Evolutionary conservation across 2,113 vertebrate species (phyloP).

Genomic region (Oreochromis spilurus): DNA sequence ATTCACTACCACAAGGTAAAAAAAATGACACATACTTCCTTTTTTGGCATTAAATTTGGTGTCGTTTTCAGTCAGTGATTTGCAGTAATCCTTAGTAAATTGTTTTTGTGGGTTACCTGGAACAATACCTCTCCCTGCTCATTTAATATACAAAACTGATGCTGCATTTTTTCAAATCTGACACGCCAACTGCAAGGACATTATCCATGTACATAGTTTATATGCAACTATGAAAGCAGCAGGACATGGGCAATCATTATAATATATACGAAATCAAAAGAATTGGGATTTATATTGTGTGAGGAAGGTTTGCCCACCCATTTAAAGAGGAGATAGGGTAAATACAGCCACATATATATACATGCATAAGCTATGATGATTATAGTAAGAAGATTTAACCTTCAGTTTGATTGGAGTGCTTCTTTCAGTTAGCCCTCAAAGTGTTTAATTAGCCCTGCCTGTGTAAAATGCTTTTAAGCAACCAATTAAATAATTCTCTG

Average conservation of each 20-base stretch:
- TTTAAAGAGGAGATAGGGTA: neutral
- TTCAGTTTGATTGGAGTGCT: neutral
- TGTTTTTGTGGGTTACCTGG: neutral
- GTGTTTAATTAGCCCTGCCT: neutral
- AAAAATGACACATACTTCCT: neutral
- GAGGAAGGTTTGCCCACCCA: neutral
- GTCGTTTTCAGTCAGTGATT: neutral
- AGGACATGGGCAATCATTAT: neutral
- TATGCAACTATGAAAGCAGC: neutral
- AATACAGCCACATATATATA: neutral
- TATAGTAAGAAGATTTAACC: neutral
- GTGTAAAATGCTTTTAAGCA: neutral
- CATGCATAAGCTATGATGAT: neutral
- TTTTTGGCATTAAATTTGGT: neutral
- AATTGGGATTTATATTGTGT: neutral
- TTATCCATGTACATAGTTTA: neutral
- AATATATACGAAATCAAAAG: rapidly evolving
- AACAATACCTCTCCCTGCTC: too few species aligned
- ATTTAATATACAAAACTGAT: neutral
- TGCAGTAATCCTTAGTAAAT: neutral
- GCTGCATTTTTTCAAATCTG: neutral
- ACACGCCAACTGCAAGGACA: neutral
- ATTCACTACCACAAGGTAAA: neutral
- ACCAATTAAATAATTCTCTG: neutral
- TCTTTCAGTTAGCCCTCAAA: neutral